Conservation (phyloP, 2,113 vertebrate species). For the Ciconia boyciana region DNA sequence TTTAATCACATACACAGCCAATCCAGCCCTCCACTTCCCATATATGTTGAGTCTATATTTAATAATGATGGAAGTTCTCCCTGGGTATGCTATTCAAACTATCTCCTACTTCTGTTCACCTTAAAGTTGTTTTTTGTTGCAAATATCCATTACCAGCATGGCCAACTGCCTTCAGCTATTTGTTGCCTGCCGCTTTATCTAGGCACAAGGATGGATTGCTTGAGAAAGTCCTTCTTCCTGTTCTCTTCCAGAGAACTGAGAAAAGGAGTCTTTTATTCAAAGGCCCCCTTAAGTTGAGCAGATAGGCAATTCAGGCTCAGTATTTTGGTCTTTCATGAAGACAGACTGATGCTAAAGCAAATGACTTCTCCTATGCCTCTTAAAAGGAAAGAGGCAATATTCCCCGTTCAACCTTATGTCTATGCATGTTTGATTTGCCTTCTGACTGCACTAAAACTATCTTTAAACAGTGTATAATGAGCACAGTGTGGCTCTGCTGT, state of each 20-base stretch:
- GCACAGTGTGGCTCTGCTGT: constrained; percentile 37
- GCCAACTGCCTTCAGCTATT: not conserved
- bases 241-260: not conserved
- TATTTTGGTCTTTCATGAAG: not conserved
- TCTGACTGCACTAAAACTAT: constrained; percentile 32
- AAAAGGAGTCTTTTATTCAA: not conserved
- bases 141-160: not conserved
- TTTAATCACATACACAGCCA: not conserved
- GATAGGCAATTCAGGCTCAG: not conserved
- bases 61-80: not conserved
- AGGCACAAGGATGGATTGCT: not conserved
- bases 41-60: not conserved
- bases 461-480: constrained; percentile 54
- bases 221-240: not conserved
- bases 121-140: not conserved
- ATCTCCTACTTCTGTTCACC: not conserved
- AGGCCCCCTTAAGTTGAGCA: not conserved
- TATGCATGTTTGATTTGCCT: constrained; percentile 52
- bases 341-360: not conserved
- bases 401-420: not conserved
- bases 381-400: constrained; percentile 13
- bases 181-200: not conserved
- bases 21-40: not conserved
- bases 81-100: not conserved
- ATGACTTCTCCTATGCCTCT: not conserved